These are phyloP conservation scores for Falco rusticolus DNA, from an alignment of 2,797 vertebrate species.

Conservation along the genomic window DNA sequence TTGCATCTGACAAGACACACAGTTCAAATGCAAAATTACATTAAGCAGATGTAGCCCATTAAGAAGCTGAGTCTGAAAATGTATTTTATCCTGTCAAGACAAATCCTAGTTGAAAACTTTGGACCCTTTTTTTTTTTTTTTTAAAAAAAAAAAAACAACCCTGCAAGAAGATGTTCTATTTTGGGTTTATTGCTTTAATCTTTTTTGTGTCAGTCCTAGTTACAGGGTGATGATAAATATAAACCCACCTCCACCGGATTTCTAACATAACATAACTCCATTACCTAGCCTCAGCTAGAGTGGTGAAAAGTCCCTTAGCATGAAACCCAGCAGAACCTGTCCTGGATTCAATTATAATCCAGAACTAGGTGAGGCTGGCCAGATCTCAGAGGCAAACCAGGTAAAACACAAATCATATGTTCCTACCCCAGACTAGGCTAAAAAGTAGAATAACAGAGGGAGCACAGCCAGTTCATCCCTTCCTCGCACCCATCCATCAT, in stretches of 20 bases:
- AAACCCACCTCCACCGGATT: background rate
- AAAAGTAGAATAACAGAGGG: background rate
- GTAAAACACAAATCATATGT: background rate
- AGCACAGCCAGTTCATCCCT: background rate
- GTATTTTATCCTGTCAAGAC: slow-evolving; percentile 53
- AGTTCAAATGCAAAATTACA: slow-evolving; percentile 52
- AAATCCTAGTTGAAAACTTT: slow-evolving; percentile 59
- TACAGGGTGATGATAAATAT: slow-evolving; percentile 33
- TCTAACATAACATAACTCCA: background rate
- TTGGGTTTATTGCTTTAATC: slow-evolving; percentile 29
- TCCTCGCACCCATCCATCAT: background rate
- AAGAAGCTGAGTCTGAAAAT: slow-evolving; percentile 49
- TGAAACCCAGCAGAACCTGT: background rate
- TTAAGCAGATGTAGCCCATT: slow-evolving; percentile 69
- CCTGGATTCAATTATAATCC: background rate
- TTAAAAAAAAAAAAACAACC: background rate
- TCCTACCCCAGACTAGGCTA: background rate
- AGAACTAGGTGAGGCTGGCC: background rate
- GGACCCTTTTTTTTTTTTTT: background rate
- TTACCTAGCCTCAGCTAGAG: background rate
- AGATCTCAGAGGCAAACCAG: background rate
- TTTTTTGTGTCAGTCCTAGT: slow-evolving; percentile 17
- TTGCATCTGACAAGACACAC: slow-evolving; percentile 36
- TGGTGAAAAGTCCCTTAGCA: background rate
- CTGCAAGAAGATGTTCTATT: slow-evolving; percentile 30